phyloP scores from a whole-genome alignment of 2,113 vertebrate species.

The Carassius carassius region DNA sequence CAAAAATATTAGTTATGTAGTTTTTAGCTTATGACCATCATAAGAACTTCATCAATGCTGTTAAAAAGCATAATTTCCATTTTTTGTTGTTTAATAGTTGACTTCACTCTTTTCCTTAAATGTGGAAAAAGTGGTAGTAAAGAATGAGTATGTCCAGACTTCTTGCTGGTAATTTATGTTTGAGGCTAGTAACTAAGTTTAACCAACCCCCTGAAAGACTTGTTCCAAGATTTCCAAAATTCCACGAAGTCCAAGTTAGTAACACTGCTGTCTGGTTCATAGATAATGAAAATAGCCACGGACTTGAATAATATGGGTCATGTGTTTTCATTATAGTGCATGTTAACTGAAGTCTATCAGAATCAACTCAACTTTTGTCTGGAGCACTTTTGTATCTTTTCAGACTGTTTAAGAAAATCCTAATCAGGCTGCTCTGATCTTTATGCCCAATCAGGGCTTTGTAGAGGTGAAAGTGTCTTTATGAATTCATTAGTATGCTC shows the following conservation, averaged over 20 bases:
- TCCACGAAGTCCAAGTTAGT: not conserved
- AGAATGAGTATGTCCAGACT: not conserved
- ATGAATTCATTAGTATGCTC: constrained; percentile 11
- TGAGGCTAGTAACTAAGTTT: not conserved
- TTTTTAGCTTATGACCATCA: not conserved
- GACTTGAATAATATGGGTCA: not conserved
- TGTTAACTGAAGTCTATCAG: not conserved
- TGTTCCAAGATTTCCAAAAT: not conserved
- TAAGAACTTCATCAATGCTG: not conserved
- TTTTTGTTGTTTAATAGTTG: not conserved
- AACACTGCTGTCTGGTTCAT: not conserved
- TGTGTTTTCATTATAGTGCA: not conserved
- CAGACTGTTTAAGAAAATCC: not conserved
- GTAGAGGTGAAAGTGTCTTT: not conserved
- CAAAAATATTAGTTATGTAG: not conserved
- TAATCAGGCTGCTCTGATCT: not conserved
- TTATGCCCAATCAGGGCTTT: not conserved
- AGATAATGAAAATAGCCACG: not conserved
- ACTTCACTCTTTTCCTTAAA: not conserved
- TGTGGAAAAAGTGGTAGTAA: no score
- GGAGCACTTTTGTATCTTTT: not conserved
- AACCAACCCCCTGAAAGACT: not conserved
- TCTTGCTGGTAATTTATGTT: not conserved
- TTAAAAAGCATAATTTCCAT: not conserved
- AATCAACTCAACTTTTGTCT: not conserved